These are phyloP conservation scores for Silurus aristotelis DNA, from an alignment of 2,797 vertebrate species.

Conservation along the genomic window DNA sequence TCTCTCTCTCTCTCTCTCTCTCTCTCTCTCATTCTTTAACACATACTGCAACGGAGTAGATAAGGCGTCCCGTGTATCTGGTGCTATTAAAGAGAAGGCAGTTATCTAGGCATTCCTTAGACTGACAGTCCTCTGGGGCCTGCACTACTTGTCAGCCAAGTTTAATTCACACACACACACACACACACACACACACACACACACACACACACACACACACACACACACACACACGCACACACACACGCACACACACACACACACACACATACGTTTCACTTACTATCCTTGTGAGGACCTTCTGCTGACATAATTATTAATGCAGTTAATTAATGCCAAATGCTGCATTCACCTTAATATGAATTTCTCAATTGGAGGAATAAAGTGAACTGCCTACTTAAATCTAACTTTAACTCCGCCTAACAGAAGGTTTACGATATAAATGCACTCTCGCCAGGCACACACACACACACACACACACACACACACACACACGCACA, in stretches of 20 bases:
- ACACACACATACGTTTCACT: background rate
- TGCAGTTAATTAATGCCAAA: background rate
- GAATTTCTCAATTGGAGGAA: background rate
- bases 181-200: background rate
- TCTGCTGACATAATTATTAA: background rate
- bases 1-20: slow-evolving; percentile 53
- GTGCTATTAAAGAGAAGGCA: slow-evolving; percentile 74
- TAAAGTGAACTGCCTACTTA: too few relatives aligned
- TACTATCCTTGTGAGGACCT: background rate
- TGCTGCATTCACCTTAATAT: background rate
- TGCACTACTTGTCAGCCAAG: slow-evolving; percentile 55
- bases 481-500: too few relatives aligned
- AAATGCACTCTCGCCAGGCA: too few relatives aligned
- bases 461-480: too few relatives aligned
- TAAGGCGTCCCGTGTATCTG: slow-evolving; percentile 71
- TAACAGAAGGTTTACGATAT: too few relatives aligned
- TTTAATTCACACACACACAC: slow-evolving; percentile 22
- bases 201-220: slow-evolving; percentile 16
- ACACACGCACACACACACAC: slow-evolving; percentile 12
- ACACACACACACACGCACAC: slow-evolving; percentile 16
- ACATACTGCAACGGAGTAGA: slow-evolving; percentile 70
- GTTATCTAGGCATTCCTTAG: slow-evolving; percentile 66
- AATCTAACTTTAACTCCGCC: too few relatives aligned
- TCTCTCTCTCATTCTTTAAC: slow-evolving; percentile 50
- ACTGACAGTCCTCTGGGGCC: slow-evolving; percentile 71